Conservation (phyloP, 2,113 vertebrate genomes). For the Danio rerio region DNA sequence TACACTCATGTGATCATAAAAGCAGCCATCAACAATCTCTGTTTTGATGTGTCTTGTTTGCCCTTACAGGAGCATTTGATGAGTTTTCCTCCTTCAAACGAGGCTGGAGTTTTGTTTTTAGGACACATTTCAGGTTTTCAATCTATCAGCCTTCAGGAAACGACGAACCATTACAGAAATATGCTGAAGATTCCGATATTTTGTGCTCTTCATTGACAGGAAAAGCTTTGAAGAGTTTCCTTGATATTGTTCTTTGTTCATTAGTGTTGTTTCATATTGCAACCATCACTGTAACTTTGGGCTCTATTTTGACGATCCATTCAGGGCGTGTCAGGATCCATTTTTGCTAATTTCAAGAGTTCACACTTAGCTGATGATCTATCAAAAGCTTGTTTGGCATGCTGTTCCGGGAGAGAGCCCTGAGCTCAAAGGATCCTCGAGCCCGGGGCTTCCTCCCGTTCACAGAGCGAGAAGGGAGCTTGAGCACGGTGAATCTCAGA, state of each 20-base stretch:
- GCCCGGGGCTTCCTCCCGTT: no score
- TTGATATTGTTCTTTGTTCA: background rate
- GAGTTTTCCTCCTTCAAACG: background rate
- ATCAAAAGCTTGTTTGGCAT: no score
- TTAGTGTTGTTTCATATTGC: background rate
- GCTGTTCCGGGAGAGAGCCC: no score
- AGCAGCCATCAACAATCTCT: background rate
- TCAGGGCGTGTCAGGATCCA: no score
- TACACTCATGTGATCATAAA: background rate
- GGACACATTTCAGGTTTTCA: background rate
- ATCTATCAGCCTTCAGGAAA: constrained; percentile 49
- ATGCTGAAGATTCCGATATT: constrained; percentile 46
- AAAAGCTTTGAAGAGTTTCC: constrained; percentile 15
- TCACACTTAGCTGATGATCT: no score
- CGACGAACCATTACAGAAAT: constrained; percentile 52
- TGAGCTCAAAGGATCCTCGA: no score
- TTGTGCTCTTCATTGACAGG: background rate
- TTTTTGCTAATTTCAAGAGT: no score
- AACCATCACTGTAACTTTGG: no score
- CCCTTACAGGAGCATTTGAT: background rate
- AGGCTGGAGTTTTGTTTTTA: constrained; percentile 26
- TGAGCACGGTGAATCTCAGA: no score
- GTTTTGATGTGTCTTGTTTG: background rate
- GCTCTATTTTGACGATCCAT: no score
- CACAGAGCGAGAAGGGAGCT: no score